phyloP scores from a whole-genome alignment of 2,888 invertebrate genomes.

The Girardia tigrina region DNA sequence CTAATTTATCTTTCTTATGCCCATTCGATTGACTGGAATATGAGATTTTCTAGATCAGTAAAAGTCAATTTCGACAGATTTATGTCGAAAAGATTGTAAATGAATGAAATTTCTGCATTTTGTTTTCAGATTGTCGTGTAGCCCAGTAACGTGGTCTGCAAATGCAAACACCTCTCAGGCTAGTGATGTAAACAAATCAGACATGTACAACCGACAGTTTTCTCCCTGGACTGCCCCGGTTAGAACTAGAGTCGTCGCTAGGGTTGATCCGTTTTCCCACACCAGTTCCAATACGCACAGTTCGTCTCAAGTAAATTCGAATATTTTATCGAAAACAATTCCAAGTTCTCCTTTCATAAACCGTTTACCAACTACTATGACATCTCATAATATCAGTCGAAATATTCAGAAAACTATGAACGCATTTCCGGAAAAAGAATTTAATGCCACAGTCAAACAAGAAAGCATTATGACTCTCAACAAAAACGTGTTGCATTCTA shows the following conservation, averaged over 20 bases:
- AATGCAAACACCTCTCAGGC: not conserved
- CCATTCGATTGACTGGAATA: no score
- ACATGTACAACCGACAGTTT: not conserved
- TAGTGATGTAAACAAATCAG: not conserved
- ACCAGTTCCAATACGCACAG: not conserved
- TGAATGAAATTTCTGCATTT: not conserved
- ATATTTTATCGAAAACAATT: not conserved
- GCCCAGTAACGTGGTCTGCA: not conserved
- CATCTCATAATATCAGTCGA: conserved; percentile 8
- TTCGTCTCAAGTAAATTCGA: not conserved
- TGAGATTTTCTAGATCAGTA: no score
- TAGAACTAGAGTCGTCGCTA: not conserved
- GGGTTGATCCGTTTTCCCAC: conserved; percentile 5
- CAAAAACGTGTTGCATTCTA: not conserved
- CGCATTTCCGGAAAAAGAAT: not conserved
- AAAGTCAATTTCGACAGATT: no score
- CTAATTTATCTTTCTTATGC: no score
- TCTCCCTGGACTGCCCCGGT: not conserved
- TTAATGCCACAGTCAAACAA: not conserved
- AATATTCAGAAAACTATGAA: not conserved
- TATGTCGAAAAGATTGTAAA: no score
- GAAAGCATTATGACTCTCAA: not conserved
- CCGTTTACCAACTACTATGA: not conserved
- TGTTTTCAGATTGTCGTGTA: not conserved
- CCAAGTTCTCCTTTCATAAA: not conserved